Conservation (phyloP, 1,140 invertebrate genomes). For the Pseudomyrmex flavicornis region DNA sequence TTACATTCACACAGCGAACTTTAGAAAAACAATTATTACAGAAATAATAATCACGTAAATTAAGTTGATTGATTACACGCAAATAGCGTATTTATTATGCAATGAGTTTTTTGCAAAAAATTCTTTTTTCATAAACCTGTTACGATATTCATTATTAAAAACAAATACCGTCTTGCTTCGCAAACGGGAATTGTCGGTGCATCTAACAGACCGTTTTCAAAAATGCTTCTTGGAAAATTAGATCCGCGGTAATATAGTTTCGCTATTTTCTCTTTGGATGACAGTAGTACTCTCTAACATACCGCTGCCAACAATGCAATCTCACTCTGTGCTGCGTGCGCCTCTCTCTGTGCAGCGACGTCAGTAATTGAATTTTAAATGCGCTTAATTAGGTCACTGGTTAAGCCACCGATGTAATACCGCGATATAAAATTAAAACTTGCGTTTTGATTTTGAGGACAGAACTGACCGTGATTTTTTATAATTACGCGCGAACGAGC, state of each 20-base stretch:
- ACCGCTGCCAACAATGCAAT: slow-evolving; percentile 57
- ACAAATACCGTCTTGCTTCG: background rate
- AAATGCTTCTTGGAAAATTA: slow-evolving; percentile 36
- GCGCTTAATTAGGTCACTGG: slow-evolving; percentile 75
- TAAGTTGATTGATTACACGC: too few species aligned
- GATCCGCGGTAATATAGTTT: slow-evolving; percentile 8
- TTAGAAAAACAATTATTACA: too few species aligned
- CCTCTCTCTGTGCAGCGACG: slow-evolving; percentile 17
- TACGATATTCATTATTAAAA: background rate
- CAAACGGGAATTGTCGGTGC: slow-evolving; percentile 9
- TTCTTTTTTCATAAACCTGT: background rate
- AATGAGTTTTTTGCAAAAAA: too few species aligned
- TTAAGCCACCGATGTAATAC: slow-evolving; percentile 63
- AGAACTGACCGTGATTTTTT: slow-evolving; percentile 13
- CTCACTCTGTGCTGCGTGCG: slow-evolving; percentile 13
- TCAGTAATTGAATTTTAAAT: slow-evolving; percentile 81
- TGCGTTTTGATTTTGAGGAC: slow-evolving; percentile 24
- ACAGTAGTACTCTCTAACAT: background rate
- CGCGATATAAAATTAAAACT: slow-evolving; percentile 72
- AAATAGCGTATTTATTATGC: too few species aligned
- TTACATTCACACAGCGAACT: too few species aligned
- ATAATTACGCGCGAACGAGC: too few species aligned
- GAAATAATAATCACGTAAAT: too few species aligned
- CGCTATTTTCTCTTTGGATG: slow-evolving; percentile 15
- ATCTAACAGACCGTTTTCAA: slow-evolving; percentile 8